Conservation (phyloP, 2,888 invertebrate genomes). For the Lacanobia oleracea region DNA sequence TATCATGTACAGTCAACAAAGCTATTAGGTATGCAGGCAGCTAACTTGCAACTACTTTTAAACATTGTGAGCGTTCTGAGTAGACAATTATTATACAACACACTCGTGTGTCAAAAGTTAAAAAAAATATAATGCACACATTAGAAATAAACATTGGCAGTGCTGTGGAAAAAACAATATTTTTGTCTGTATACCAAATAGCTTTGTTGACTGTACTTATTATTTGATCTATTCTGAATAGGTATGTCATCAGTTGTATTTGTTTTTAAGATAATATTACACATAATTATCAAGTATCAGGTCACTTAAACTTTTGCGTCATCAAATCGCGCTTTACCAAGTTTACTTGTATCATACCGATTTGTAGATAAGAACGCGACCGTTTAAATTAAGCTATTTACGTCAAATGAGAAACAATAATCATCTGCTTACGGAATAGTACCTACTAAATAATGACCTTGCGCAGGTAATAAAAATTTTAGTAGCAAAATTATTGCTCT, state of each 20-base stretch:
- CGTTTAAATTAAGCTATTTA: slow-evolving; percentile 32
- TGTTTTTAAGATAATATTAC: slow-evolving; percentile 23
- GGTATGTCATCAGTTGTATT: slow-evolving; percentile 84
- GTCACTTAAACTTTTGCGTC: slow-evolving; percentile 59
- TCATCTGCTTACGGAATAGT: slow-evolving; percentile 26
- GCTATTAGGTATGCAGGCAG: no score
- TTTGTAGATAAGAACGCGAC: slow-evolving; percentile 41
- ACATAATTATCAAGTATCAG: slow-evolving; percentile 23
- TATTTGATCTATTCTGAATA: slow-evolving; percentile 76
- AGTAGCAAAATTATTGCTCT: no score
- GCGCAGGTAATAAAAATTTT: neutral
- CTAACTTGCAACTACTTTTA: no score
- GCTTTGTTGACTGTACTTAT: neutral
- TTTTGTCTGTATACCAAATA: no score
- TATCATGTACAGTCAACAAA: no score
- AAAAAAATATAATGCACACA: no score
- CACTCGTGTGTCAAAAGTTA: no score
- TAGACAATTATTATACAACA: no score
- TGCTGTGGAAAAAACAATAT: no score
- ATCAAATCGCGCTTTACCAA: slow-evolving; percentile 23
- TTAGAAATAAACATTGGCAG: no score
- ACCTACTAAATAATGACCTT: neutral
- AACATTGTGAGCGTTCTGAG: no score
- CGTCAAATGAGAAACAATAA: slow-evolving; percentile 35
- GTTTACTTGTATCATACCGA: slow-evolving; percentile 25